phyloP scores from a whole-genome alignment of 1,140 invertebrate genomes.

The Euura lappo region DNA sequence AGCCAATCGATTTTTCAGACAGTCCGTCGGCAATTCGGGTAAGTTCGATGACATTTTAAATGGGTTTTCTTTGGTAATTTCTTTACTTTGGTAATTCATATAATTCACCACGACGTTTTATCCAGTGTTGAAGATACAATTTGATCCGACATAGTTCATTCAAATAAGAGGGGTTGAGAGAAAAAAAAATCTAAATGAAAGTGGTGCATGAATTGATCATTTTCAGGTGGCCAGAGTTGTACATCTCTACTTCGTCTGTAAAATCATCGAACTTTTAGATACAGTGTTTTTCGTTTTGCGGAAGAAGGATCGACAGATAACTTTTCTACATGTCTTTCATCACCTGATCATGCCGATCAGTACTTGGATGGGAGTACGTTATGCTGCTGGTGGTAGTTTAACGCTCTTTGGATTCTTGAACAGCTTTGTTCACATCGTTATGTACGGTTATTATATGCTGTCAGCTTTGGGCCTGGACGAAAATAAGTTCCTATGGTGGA shows the following conservation, averaged over 20 bases:
- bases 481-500: not conserved
- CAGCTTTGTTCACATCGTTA: not conserved
- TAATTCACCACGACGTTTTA: too few relatives aligned
- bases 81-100: too few relatives aligned
- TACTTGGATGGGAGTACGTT: not conserved
- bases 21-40: slow-evolving; percentile 78
- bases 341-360: not conserved
- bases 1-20: slow-evolving; percentile 82
- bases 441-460: not conserved
- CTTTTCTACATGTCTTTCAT: not conserved
- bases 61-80: too few relatives aligned
- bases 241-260: not conserved
- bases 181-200: too few relatives aligned
- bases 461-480: not conserved
- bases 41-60: slow-evolving; percentile 42
- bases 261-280: not conserved
- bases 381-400: not conserved
- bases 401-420: not conserved
- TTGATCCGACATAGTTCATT: too few relatives aligned
- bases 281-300: not conserved
- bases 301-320: not conserved
- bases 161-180: too few relatives aligned
- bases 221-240: not conserved
- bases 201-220: not conserved
- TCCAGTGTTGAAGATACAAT: too few relatives aligned